These are phyloP conservation scores for Rhea pennata DNA, from an alignment of 2,113 vertebrate species.

Conservation along the genomic window DNA sequence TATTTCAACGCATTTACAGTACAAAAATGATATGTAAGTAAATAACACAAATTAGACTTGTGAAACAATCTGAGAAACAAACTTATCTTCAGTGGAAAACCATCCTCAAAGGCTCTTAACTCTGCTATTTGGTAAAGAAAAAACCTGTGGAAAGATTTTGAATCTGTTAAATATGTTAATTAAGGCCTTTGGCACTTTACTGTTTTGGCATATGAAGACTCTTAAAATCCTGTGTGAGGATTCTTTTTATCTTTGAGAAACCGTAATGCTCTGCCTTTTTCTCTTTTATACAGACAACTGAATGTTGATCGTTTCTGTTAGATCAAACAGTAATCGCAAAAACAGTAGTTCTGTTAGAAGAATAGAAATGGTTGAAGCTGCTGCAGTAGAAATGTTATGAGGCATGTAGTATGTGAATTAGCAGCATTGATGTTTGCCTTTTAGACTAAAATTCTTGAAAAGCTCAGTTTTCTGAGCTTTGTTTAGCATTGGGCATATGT, in stretches of 20 bases:
- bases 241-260: neutral
- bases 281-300: neutral
- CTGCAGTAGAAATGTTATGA: neutral
- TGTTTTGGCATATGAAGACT: neutral
- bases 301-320: neutral
- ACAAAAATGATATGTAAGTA: neutral
- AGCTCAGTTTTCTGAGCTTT: neutral
- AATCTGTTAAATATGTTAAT: neutral
- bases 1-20: neutral
- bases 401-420: neutral
- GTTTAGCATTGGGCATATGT: neutral
- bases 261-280: neutral
- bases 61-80: neutral
- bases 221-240: neutral
- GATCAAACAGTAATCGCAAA: neutral
- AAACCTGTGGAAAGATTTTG: neutral
- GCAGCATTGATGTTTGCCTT: neutral
- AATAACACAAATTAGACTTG: neutral
- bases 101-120: neutral
- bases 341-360: neutral
- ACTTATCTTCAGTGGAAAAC: neutral
- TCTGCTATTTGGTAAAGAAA: neutral
- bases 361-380: neutral
- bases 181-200: neutral
- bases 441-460: neutral